Evolutionary conservation across 2,797 vertebrate genomes (phyloP).

Genomic region (Pseudochaenichthys georgianus): DNA sequence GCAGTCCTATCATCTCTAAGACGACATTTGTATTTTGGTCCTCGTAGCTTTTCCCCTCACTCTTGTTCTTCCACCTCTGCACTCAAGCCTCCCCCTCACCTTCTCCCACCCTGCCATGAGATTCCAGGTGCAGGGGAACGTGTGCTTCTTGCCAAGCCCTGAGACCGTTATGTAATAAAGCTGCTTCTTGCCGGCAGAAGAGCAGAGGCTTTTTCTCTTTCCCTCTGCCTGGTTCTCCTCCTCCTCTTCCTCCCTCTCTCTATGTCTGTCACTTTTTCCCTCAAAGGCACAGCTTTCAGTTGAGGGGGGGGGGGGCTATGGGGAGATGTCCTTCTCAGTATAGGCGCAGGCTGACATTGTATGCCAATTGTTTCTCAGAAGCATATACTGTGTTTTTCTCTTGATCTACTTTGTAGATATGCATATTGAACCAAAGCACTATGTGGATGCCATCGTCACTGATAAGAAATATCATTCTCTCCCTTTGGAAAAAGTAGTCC

Average conservation of each 20-base stretch:
- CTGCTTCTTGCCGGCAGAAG: slow-evolving; percentile 65
- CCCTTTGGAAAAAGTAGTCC: neutral
- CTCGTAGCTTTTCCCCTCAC: slow-evolving; percentile 12
- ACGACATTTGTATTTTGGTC: slow-evolving; percentile 9
- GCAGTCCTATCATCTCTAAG: neutral
- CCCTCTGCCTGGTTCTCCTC: slow-evolving; percentile 39
- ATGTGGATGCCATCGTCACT: slow-evolving; percentile 21
- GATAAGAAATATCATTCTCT: slow-evolving; percentile 7
- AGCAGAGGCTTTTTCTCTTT: slow-evolving; percentile 51
- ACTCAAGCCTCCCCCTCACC: slow-evolving; percentile 44
- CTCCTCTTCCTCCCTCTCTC: slow-evolving; percentile 20
- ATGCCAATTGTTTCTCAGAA: slow-evolving; percentile 37
- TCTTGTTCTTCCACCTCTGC: slow-evolving; percentile 27
- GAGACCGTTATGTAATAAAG: slow-evolving; percentile 78
- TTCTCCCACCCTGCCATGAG: slow-evolving; percentile 49
- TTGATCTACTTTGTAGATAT: slow-evolving; percentile 19
- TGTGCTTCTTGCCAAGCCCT: slow-evolving; percentile 71
- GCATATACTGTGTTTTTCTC: slow-evolving; percentile 18
- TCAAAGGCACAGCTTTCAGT: slow-evolving; percentile 28
- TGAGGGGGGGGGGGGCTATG: neutral
- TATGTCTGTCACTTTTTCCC: slow-evolving; percentile 23
- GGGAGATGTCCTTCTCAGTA: slow-evolving; percentile 35
- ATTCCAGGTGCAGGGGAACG: slow-evolving; percentile 76
- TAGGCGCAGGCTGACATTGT: slow-evolving; percentile 27
- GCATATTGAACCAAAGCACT: slow-evolving; percentile 33